Percentiles rank a stretch among this genome's conserved stretches.
Conservation (phyloP, 2,888 invertebrate genomes). For the Neoascia interrupta region DNA sequence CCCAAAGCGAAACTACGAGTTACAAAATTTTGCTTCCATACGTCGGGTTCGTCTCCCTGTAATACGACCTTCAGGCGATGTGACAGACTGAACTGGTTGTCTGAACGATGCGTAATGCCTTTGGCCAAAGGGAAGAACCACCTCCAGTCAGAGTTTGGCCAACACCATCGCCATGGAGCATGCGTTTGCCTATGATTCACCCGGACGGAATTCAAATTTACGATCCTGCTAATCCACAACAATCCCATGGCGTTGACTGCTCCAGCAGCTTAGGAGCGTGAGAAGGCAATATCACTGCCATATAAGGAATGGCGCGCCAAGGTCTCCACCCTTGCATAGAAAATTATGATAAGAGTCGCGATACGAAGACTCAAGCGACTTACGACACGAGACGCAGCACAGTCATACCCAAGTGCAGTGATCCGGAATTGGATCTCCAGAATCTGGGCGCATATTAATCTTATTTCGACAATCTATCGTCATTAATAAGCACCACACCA, state of each 20-base stretch:
- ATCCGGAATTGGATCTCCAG: not conserved
- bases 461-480: conserved; percentile 60
- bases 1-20: conserved; percentile 18
- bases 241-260: not conserved
- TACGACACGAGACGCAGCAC: not conserved
- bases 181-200: conserved; percentile 51
- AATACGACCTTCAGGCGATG: conserved; percentile 29
- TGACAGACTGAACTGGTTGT: conserved; percentile 31
- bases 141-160: not conserved
- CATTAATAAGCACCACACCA: conserved; percentile 60
- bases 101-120: conserved; percentile 48
- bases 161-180: not conserved
- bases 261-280: conserved; percentile 36
- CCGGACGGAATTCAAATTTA: conserved; percentile 53
- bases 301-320: conserved; percentile 60
- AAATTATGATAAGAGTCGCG: conserved; percentile 15
- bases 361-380: conserved; percentile 45
- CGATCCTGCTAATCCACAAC: conserved; percentile 13
- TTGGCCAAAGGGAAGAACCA: conserved; percentile 10
- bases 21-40: conserved; percentile 9
- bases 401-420: not conserved
- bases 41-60: conserved; percentile 4
- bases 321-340: conserved; percentile 9
- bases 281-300: conserved; percentile 45
- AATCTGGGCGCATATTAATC: conserved; percentile 44